Evolutionary conservation across 2,113 vertebrate genomes (phyloP), one percentile per base, ranked within the genome.

Genomic region (Halichoeres trimaculatus): DNA sequence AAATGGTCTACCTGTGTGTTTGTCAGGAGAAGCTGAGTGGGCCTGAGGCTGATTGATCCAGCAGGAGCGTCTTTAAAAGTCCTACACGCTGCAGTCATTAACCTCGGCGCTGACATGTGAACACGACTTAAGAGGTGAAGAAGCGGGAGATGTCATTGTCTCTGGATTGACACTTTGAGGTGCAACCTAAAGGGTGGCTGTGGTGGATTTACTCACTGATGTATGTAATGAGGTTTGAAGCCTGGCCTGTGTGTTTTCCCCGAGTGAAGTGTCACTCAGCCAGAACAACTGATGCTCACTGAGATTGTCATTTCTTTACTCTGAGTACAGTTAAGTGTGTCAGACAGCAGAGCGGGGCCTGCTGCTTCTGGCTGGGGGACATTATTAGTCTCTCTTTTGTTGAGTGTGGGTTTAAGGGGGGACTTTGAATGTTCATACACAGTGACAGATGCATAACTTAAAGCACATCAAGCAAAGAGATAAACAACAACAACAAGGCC

Each of bases 1-100:
- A 87, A 91, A 90, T 85, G 43, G 52, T 81, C 40, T 72, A 78
- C 63, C 78, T 75, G 80, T 79, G 75, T 81, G 55, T 75, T 76
- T 47, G 63, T 74, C 43, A 61, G 69, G 66, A 74, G 77, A 76
- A 17, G 56, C 70, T 67, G 45, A 55, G 57, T 73, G 47, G 38
- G 40, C 47, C 36, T 24, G 35, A 24, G 61, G 67, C 82, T 63
- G 65, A 84, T 53, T 71, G 64, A 84, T 85, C 76, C 65, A 52
- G 56, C 56, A 62, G 71, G 79, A 75, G 76, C 54, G 79, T 69
- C 36, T 53, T 55, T 60, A 59, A 70, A 88, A 70, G 45, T 52
- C 55, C 62, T 41, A 23, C 35, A 9, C 2, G 10, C 19, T 48
- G 34, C 1, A 59, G 55, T 47, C 50, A 74, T 84, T 81, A 81